Evolutionary conservation across 2,797 vertebrate genomes (phyloP).

Genomic region (Lutjanus campechanus): DNA sequence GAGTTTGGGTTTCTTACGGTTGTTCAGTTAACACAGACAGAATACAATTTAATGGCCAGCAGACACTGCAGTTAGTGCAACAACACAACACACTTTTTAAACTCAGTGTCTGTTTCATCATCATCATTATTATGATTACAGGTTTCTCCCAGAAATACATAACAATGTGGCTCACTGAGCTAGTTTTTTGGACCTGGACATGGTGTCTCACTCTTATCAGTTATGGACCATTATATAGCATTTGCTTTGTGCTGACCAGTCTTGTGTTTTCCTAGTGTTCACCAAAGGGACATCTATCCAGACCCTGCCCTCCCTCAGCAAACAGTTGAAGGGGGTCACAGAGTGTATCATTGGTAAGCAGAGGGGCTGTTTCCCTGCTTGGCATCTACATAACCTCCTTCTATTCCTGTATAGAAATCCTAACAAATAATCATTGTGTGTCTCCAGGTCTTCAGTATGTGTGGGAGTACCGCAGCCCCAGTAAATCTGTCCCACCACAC

Average conservation of each 20-base stretch:
- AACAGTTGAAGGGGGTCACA: slow-evolving; percentile 74
- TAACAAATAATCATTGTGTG: slow-evolving; percentile 24
- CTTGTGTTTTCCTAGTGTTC: slow-evolving; percentile 77
- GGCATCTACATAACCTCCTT: background rate
- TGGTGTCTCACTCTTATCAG: slow-evolving; percentile 9
- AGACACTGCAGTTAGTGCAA: slow-evolving; percentile 27
- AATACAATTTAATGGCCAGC: background rate
- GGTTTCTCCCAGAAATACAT: background rate
- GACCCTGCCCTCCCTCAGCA: slow-evolving; percentile 81
- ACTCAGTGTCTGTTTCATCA: slow-evolving; percentile 6
- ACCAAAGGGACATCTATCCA: slow-evolving; percentile 78
- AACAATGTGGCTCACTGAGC: background rate
- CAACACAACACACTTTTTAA: slow-evolving; percentile 10
- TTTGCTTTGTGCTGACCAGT: slow-evolving; percentile 53
- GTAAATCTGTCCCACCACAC: slow-evolving; percentile 85
- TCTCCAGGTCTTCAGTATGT: slow-evolving; percentile 86
- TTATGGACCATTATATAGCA: background rate
- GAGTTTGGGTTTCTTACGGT: slow-evolving; percentile 69
- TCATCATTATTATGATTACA: background rate
- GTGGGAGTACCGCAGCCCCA: slow-evolving; percentile 89
- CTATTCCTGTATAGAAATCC: background rate
- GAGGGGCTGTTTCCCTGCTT: background rate
- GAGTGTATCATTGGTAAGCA: slow-evolving; percentile 84
- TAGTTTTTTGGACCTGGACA: slow-evolving; percentile 15
- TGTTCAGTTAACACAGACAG: slow-evolving; percentile 55